phyloP scores from a whole-genome alignment of 2,113 vertebrate species.

The Heterochromis multidens region DNA sequence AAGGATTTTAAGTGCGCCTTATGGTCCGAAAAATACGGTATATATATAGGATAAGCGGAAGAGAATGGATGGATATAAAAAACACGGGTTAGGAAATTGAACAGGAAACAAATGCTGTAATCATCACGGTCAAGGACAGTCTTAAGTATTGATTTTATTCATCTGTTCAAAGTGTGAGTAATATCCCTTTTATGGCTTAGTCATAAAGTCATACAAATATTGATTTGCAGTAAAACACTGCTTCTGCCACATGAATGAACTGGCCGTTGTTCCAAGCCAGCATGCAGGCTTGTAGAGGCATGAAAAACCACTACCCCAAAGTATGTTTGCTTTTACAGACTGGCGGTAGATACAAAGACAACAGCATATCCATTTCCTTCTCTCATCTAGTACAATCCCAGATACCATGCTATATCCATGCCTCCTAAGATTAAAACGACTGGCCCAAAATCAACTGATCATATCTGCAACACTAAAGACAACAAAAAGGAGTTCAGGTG shows the following conservation, averaged over 20 bases:
- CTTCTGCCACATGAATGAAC: constrained; percentile 1
- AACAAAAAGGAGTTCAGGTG: constrained; percentile 44
- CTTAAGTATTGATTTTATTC: neutral
- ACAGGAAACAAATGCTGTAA: neutral
- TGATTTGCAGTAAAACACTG: neutral
- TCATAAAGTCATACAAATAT: constrained; percentile 18
- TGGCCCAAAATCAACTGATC: constrained; percentile 43
- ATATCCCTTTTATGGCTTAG: neutral
- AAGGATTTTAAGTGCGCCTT: no score
- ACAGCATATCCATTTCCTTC: constrained; percentile 59
- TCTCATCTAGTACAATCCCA: constrained; percentile 26
- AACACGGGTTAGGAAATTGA: neutral
- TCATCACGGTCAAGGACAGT: neutral
- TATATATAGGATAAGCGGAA: no score
- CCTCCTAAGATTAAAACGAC: constrained; percentile 48
- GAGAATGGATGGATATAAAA: no score
- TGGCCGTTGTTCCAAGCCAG: neutral
- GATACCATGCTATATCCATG: constrained; percentile 20
- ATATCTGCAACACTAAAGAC: constrained; percentile 57
- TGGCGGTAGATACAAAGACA: constrained; percentile 54
- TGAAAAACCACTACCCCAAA: constrained; percentile 12
- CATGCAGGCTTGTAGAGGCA: neutral
- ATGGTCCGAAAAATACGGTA: no score
- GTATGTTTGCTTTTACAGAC: constrained; percentile 43
- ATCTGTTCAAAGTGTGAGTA: neutral